Base-by-base conservation (phyloP, 2,113 vertebrate species). In the Leucopsar rothschildi region DNA sequence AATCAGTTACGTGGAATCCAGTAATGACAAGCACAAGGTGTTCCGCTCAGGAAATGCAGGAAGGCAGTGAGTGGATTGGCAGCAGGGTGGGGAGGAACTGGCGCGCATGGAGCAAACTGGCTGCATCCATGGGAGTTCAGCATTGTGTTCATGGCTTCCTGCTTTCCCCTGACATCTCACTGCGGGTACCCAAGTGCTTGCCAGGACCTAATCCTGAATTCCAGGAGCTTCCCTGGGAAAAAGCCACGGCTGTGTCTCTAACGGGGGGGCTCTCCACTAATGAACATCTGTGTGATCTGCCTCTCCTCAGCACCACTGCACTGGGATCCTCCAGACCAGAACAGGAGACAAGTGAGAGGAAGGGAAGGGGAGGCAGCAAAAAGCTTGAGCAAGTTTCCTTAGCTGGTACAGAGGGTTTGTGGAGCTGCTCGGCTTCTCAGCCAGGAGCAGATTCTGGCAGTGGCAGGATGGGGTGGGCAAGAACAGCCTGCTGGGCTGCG, bases 401-500 rank as follows among this genome's bases (percentile, higher is more conserved):
- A 40, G 16, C 22, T 33, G 28, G 13, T 56, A 20, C 49, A 47
- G 65, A 13, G 20, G 33, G 39, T 52, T 37, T 18, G 5, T 49
- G 50, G 24, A 45, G 57, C 50, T 65, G 33, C 22, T 3, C 5
- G 50, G 33, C 64, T 70, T 33, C n/a, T 20, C 2, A 39, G 20
- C 6, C 28, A 6, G 49, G 28, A 76, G 66, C 65, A 76, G 45
- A 25, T 18, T 12, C 23, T 53, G 61, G n/a, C 18, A 8, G 52
- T 50, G 12, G 1, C 11, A 44, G 69, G 44, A 33, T 77, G 35
- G 44, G 27, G 15, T 64, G 39, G 35, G 72, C 55, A 66, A 50
- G 33, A 19, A 60, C 63, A 49, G 50, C 31, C 0, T 2, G 11
- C 53, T 24, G 39, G 40, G 23, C 44, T 88, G 60, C 0, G 0